Evolutionary conservation across 2,888 invertebrate species (phyloP), one percentile per base, ranked within the genome.

Genomic region (Pachydiplax longipennis): DNA sequence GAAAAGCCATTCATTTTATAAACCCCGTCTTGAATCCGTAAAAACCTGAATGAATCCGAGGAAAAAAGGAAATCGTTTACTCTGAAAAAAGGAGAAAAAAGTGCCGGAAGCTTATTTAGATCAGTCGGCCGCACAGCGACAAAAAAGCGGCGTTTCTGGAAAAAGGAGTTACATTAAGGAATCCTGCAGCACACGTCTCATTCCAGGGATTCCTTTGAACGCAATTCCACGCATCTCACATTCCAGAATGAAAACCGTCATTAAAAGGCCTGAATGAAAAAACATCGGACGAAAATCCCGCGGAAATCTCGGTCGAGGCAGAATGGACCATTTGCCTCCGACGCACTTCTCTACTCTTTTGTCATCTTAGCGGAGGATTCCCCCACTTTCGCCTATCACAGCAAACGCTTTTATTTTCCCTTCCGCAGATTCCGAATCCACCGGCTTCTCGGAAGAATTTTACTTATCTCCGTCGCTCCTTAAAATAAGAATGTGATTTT

Each of bases 1-100:
- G 58, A 37, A 87, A 87, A 61, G 40, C 87, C 87, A 87, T 87
- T 87, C 87, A 61, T 87, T 61, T 87, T 61, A 87, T 87, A 61
- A 87, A 87, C 58, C n/a, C 37, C 87, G 53, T 58, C 37, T n/a
- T 18, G 58, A 37, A 35, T 87, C 61, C 37, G 35, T 37, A 87
- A 87, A 87, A 87, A 61, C 53, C 83, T 53, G 25, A 61, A 87
- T 37, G 73, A 73, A 73, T 13, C 73, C 73, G 58, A 22, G 65
- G 82, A 87, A 87, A 87, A 87, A 61, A 87, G 31, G 13, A 37
- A 61, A 12, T 73, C 73, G 61, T 12, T 31, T 87, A 12, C 44
- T 22, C 22, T 8, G 48, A 82, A 83, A 83, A 83, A 53, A 25
- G 82, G 25, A 83, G 82, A 18, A 58, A 87, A 61, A 87, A 40